Conservation (phyloP, 2,888 invertebrate genomes). For the Octonoba sinensis region DNA sequence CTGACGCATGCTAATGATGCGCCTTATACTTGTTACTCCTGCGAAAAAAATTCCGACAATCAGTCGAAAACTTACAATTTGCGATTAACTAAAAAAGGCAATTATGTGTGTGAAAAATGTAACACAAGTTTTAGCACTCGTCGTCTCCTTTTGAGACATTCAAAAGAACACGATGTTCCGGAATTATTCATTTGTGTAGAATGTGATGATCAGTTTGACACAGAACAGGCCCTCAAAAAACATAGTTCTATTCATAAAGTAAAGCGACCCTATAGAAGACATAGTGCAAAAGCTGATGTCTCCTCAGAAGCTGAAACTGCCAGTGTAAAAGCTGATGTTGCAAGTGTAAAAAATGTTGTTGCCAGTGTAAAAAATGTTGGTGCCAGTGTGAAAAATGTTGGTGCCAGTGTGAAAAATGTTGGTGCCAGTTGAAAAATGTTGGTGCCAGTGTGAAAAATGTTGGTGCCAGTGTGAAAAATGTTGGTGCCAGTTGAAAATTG, state of each 20-base stretch:
- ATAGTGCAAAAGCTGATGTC: not conserved
- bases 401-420: too few species aligned
- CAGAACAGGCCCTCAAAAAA: slow-evolving; percentile 11
- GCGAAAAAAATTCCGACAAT: slow-evolving; percentile 12
- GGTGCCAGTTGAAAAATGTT: too few species aligned
- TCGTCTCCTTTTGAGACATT: slow-evolving; percentile 32
- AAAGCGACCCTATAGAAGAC: not conserved
- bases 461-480: too few species aligned
- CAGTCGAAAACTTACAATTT: slow-evolving; percentile 31
- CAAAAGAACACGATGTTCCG: not conserved
- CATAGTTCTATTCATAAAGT: not conserved
- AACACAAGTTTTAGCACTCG: slow-evolving; percentile 25
- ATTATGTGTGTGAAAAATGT: slow-evolving; percentile 37
- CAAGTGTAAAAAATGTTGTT: too few species aligned
- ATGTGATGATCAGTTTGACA: slow-evolving; percentile 22
- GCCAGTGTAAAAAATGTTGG: too few species aligned
- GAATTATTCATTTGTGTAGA: slow-evolving; percentile 14
- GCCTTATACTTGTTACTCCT: slow-evolving; percentile 26
- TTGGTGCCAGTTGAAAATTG: too few species aligned
- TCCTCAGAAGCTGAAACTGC: not conserved
- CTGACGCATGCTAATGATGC: slow-evolving; percentile 33
- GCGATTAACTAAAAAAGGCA: slow-evolving; percentile 25
- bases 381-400: too few species aligned
- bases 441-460: too few species aligned
- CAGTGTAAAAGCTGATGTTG: not conserved